These are phyloP conservation scores for Ophion ellenae DNA, from an alignment of 2,888 invertebrate species.

Conservation along the genomic window DNA sequence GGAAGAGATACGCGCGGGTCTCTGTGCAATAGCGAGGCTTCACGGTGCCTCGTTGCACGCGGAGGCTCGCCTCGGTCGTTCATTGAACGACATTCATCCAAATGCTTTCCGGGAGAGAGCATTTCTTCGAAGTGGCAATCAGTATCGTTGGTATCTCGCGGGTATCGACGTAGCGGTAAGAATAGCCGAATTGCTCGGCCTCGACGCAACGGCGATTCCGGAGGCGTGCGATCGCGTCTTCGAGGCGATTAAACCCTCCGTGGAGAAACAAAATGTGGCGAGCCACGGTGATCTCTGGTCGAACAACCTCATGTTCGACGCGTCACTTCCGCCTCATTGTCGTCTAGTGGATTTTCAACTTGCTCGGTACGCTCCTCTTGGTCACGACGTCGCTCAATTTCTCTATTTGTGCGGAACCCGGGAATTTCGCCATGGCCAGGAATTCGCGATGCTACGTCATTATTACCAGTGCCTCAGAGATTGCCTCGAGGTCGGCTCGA, in stretches of 20 bases:
- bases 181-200: conserved; percentile 73
- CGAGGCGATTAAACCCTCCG: conserved; percentile 68
- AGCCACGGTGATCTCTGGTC: conserved; percentile 88
- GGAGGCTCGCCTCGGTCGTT: conserved; percentile 72
- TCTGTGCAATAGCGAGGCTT: conserved; percentile 75
- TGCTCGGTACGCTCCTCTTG: conserved; percentile 87
- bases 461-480: conserved; percentile 84
- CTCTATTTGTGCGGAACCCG: conserved; percentile 85
- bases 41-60: conserved; percentile 79
- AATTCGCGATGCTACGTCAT: conserved; percentile 84
- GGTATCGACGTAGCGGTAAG: conserved; percentile 70
- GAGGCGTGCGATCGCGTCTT: conserved; percentile 69
- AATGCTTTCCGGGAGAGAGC: conserved; percentile 73
- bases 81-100: conserved; percentile 73
- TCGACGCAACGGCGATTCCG: conserved; percentile 67
- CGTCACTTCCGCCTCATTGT: conserved; percentile 85
- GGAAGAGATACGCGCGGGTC: conserved; percentile 72
- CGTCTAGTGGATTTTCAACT: conserved; percentile 90
- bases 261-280: conserved; percentile 84
- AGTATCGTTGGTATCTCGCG: conserved; percentile 71
- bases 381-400: conserved; percentile 87
- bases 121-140: conserved; percentile 67
- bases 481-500: conserved; percentile 63
- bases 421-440: conserved; percentile 84
- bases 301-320: conserved; percentile 86